Evolutionary conservation across 2,113 vertebrate species (phyloP).

Genomic region (Rhodinocichla rosea): DNA sequence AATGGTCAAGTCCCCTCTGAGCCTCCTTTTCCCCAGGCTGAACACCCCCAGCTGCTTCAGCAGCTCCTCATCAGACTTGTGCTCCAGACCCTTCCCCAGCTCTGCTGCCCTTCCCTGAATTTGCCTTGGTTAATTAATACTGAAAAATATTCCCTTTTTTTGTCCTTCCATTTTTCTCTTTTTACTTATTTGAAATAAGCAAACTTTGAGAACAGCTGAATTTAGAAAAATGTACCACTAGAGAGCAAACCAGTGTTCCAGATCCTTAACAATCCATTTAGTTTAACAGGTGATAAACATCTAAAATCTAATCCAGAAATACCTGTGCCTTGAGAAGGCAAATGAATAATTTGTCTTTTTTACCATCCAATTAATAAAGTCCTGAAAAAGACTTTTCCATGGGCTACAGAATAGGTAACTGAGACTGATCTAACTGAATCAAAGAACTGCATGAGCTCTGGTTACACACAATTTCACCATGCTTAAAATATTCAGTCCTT

Average conservation of each 20-base stretch:
- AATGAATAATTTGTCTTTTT: neutral
- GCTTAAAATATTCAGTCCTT: neutral
- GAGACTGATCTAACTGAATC: neutral
- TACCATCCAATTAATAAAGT: neutral
- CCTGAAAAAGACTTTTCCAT: neutral
- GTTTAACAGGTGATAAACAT: neutral
- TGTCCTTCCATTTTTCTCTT: neutral
- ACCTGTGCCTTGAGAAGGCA: neutral
- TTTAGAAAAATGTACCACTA: neutral
- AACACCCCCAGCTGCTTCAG: neutral
- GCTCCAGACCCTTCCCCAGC: neutral
- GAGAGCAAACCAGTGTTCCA: neutral
- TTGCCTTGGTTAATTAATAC: neutral
- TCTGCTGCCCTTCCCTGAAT: neutral
- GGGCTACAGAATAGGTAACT: neutral
- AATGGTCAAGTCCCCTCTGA: rapidly evolving
- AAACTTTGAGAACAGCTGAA: neutral
- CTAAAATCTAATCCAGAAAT: neutral
- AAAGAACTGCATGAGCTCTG: neutral
- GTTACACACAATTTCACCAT: neutral
- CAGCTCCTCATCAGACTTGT: neutral
- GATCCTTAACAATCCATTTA: neutral
- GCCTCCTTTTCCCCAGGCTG: neutral
- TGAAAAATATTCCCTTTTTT: neutral
- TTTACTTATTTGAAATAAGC: neutral